Conservation (phyloP, 2,113 vertebrate genomes). For the Odobenus rosmarus region DNA sequence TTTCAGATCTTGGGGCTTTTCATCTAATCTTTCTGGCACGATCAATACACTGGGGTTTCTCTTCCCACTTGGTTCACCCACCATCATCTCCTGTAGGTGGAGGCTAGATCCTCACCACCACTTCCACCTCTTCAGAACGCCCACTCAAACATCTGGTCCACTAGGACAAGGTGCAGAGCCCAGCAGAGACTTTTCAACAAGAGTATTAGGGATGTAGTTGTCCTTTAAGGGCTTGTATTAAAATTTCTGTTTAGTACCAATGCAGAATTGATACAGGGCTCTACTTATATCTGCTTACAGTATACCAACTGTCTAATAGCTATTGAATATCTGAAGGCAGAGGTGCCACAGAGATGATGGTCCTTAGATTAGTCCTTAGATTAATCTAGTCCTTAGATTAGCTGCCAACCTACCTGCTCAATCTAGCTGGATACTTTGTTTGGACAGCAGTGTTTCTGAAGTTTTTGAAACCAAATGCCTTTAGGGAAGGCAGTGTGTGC, state of each 20-base stretch:
- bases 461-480: constrained; percentile 3
- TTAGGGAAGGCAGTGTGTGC: neutral
- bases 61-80: neutral
- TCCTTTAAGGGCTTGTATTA: neutral
- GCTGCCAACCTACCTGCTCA: neutral
- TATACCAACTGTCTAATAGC: neutral
- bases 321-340: constrained; percentile 1
- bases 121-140: neutral
- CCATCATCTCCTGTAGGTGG: neutral
- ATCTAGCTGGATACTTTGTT: neutral
- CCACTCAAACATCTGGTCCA: neutral
- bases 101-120: neutral
- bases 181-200: constrained; percentile 27
- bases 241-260: neutral
- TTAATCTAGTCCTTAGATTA: neutral
- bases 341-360: neutral
- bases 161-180: neutral
- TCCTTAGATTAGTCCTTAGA: neutral
- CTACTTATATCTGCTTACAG: neutral
- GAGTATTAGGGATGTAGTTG: neutral
- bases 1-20: constrained; percentile 11
- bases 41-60: neutral
- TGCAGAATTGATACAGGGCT: neutral
- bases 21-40: neutral
- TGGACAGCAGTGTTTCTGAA: neutral